A percentile compares a stretch with the other conserved stretches of the same genome.
phyloP scores from a whole-genome alignment of 1,140 invertebrate genomes.

The Papilio machaon region DNA sequence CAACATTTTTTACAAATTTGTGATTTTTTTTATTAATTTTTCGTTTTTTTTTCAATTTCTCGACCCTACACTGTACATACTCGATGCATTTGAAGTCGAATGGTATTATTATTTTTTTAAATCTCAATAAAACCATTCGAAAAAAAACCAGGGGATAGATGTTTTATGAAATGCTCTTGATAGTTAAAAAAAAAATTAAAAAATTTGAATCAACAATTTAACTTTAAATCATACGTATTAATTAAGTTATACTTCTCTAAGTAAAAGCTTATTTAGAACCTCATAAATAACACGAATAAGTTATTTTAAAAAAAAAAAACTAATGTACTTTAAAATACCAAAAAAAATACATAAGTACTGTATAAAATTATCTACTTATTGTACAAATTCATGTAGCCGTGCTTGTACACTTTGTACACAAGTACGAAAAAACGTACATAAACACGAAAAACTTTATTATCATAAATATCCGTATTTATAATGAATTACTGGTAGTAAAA shows the following conservation, averaged over 20 bases:
- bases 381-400: too few species aligned
- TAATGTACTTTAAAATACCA: too few species aligned
- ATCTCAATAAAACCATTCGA: slow-evolving; percentile 53
- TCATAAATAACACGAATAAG: neutral
- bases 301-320: too few species aligned
- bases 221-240: neutral
- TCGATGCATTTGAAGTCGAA: slow-evolving; percentile 62
- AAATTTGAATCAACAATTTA: slow-evolving; percentile 25
- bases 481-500: too few species aligned
- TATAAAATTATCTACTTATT: too few species aligned
- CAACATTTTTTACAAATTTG: slow-evolving; percentile 72
- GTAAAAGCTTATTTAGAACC: neutral
- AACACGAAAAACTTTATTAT: too few species aligned
- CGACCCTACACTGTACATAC: slow-evolving; percentile 76
- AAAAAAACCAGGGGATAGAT: slow-evolving; percentile 62
- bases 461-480: too few species aligned
- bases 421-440: too few species aligned
- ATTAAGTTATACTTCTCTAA: slow-evolving; percentile 6
- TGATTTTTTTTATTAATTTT: slow-evolving; percentile 42
- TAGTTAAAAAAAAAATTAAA: slow-evolving; percentile 43
- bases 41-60: slow-evolving; percentile 53
- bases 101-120: slow-evolving; percentile 47
- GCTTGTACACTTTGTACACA: too few species aligned
- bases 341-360: too few species aligned
- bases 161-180: slow-evolving; percentile 71